Base-by-base conservation (phyloP, 2,797 vertebrate genomes). In the Staurois parvus region DNA sequence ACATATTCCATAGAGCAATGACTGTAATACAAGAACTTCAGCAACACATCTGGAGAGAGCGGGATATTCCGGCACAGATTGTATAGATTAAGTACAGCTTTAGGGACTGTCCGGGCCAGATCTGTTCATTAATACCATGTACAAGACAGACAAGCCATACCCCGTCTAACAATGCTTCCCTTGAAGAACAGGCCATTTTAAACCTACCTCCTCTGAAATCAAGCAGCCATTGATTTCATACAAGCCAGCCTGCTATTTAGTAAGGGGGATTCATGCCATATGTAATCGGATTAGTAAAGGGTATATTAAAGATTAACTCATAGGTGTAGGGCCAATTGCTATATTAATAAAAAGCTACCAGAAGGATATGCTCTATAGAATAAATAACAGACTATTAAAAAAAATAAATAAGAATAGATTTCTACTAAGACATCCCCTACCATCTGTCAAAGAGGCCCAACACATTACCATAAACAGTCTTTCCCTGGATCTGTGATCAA, bases 11-110 rank as follows among this genome's bases (percentile, higher is more conserved):
- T 45, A 78, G 73, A 72, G 72, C 21, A 42, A 79, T 64, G 70
- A 29, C 73, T 81, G 52, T 37, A 72, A 85, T 17, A 28, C 32
- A 86, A 83, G 45, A 77, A n/a, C 28, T 67, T 6, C 26, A 76
- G 76, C 66, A 24, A 56, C 74, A 87, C 87, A 87, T 88, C 87
- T 88, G 88, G 88, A 66, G 34, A 68, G 45, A 78, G 85, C 76
- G 32, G 83, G 66, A 69, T 75, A 79, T 68, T 56, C 68, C 67
- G 68, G 34, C 86, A 72, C 89, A 82, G 68, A 28, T 68, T 84
- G 85, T 42, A 77, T 59, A 78, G 85, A 88, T 88, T 84, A 88
- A 79, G 48, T 37, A 70, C 67, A 86, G 81, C 81, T 88, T 88
- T 83, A 72, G 48, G 72, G 74, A 87, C 80, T 84, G 81, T 82